Evolutionary conservation across 2,888 invertebrate species (phyloP).

Genomic region (Volucella inflata): DNA sequence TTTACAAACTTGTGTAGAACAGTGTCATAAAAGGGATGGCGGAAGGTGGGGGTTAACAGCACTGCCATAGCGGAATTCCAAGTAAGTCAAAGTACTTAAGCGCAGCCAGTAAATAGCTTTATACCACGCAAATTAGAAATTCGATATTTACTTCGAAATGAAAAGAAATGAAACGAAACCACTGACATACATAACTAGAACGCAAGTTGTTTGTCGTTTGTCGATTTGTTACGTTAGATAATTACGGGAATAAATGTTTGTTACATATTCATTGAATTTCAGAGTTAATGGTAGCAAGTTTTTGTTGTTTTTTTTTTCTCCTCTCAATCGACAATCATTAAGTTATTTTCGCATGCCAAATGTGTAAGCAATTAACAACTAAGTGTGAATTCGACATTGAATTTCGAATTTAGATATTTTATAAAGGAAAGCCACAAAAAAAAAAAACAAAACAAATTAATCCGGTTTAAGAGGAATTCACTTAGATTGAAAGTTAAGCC

Average conservation of each 20-base stretch:
- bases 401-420: too few relatives aligned
- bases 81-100: neutral
- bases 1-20: too few relatives aligned
- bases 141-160: conserved; percentile 18
- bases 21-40: neutral
- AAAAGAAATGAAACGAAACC: neutral
- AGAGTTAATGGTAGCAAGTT: too few relatives aligned
- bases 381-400: neutral
- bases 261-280: too few relatives aligned
- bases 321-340: too few relatives aligned
- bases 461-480: too few relatives aligned
- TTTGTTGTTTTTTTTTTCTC: too few relatives aligned
- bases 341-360: too few relatives aligned
- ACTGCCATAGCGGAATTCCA: conserved; percentile 11
- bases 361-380: neutral
- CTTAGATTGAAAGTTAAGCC: too few relatives aligned
- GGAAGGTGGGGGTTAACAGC: conserved; percentile 2
- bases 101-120: conserved; percentile 26
- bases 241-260: conserved; percentile 27
- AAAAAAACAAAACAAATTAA: too few relatives aligned
- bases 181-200: conserved; percentile 26
- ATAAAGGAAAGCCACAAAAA: neutral
- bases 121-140: conserved; percentile 54
- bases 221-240: conserved; percentile 33
- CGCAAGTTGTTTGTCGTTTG: conserved; percentile 9